These are phyloP conservation scores for Entelurus aequoreus DNA, from an alignment of 2,113 vertebrate species.

Conservation along the genomic window DNA sequence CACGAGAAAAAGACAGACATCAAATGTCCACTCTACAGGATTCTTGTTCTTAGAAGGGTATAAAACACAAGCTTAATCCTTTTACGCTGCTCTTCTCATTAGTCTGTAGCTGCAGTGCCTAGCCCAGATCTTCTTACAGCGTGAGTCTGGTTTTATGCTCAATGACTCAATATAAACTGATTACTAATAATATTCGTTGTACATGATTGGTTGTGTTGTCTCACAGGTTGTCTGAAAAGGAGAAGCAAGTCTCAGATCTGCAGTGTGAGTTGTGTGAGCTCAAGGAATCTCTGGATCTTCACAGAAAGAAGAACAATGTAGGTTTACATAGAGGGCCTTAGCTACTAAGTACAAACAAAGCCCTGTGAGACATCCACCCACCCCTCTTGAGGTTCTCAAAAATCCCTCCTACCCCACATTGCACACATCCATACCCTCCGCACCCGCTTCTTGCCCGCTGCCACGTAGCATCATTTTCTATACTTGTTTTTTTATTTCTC, in stretches of 20 bases:
- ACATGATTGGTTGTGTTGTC: neutral
- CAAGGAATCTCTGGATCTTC: slow-evolving; percentile 84
- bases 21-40: too few species aligned
- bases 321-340: slow-evolving; percentile 52
- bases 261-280: slow-evolving; percentile 76
- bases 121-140: slow-evolving; percentile 58
- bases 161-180: too few species aligned
- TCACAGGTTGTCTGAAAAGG: slow-evolving; percentile 82
- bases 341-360: neutral
- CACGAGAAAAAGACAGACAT: too few species aligned
- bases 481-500: slow-evolving; percentile 6
- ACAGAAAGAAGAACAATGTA: slow-evolving; percentile 97
- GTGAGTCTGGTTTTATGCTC: slow-evolving; percentile 52
- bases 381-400: slow-evolving; percentile 20
- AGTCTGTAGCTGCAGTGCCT: slow-evolving; percentile 45
- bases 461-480: slow-evolving; percentile 11
- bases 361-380: slow-evolving; percentile 7
- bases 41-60: too few species aligned
- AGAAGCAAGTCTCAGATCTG: slow-evolving; percentile 75
- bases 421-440: slow-evolving; percentile 25
- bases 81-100: neutral
- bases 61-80: neutral
- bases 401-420: slow-evolving; percentile 16
- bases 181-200: neutral
- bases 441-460: slow-evolving; percentile 16